Base-by-base conservation (phyloP, 2,888 invertebrate species). In the Amphimallon solstitiale region DNA sequence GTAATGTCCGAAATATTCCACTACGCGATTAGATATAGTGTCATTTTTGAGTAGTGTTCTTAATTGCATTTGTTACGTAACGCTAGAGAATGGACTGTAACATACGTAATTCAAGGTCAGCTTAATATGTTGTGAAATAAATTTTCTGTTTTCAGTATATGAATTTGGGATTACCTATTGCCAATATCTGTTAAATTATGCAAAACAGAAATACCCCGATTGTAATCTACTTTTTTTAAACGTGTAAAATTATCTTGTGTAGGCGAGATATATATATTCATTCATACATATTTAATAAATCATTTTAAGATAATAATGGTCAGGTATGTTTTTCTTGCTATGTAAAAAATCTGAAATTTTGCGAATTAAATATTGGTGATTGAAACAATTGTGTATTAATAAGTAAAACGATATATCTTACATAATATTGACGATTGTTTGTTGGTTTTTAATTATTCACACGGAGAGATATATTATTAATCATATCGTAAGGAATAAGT, bases 121-220 rank as follows among this genome's bases (percentile, higher is more conserved):
- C 29, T 29, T 29, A 29, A 29, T 29, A 5, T 5, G 17, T 35
- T 51, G 14, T 37, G 35, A 15, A 35, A 51, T 51, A 35, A 51
- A 51, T 35, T 51, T 10, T 35, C 40, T 14, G 35, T 51, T 51
- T 34, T 2, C 10, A 19, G 17, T 15, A 10, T 17, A 34, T 35
- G 34, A 35, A n/a, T 51, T 35, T 34, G 51, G 51, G 35, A 51
- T 51, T 51, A 35, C 35, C 51, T 34, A 9, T 34, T 9, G 35
- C 51, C 9, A 17, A 46, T 46, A 35, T 34, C 6, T 40, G 40
- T 51, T 51, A 51, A 51, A 10, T 17, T 51, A 51, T 9, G 51
- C 51, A 51, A 35, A 51, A 35, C 12, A 35, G 35, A 35, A 51
- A 35, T 51, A 35, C 15, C 17, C 17, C 5, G 51, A 35, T 51